Base-by-base conservation (phyloP, 1,140 invertebrate species). In the Rhynchophorus ferrugineus region DNA sequence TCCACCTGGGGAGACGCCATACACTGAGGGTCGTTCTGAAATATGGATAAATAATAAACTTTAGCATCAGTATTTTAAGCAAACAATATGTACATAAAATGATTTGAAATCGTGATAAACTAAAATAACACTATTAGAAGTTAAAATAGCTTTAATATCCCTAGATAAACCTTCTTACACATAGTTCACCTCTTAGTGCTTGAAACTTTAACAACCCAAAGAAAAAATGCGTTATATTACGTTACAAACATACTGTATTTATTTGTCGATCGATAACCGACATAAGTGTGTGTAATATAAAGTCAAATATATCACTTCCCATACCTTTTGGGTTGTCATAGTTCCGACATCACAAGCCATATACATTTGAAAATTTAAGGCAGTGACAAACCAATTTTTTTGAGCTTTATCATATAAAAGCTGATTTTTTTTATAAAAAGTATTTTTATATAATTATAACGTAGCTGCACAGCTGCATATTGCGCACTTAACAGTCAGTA, bases 31-130 rank as follows among this genome's bases (percentile, higher is more conserved):
- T n/a, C n/a, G n/a, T n/a, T n/a, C n/a, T n/a, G n/a, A n/a, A n/a
- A n/a, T n/a, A 29, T 29, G 5, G 24, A 29, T 29, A 11, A 29
- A 29, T 37, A 5, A 13, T 37, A 13, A n/a, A 3, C 29, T 44
- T 44, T 24, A 22, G 43, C 43, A 44, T 24, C 13, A 44, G 22
- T 44, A 29, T 44, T 44, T 29, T 43, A 42, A 42, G 38, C 33
- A 56, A 56, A 56, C 54, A 50, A 56, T 56, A 56, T 56, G 42
- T 56, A 56, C 54, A 56, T 34, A 45, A 38, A 50, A 44, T 50
- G 36, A 44, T 42, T 50, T 41, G 18, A n/a, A n/a, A 24, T 16
- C 34, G n/a, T 18, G 38, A 18, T 18, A 41, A 19, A 33, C 17
- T 56, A 50, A 50, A 47, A n/a, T 41, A 17, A 41, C 11, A 17